Evolutionary conservation across 1,140 invertebrate species (phyloP), one percentile per base, ranked within the genome.

Genomic region (Hylyphantes graminicola): DNA sequence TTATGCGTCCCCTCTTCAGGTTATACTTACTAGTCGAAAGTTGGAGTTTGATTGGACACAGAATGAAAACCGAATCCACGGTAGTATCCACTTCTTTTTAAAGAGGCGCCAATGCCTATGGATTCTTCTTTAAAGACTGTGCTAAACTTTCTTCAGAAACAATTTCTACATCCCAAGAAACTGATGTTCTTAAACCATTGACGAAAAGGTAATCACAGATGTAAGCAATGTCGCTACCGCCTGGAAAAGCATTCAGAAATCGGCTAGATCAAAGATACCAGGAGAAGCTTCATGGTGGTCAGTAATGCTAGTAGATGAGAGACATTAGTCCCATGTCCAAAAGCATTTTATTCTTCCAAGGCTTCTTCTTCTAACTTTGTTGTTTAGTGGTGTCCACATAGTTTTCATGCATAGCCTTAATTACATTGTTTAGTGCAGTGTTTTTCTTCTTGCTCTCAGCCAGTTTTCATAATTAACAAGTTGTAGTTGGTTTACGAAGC

Each of bases 241-340:
- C 94, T 0, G 95, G 96, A 91, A 96, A 95, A 64, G 96, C 94
- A 88, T 96, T 94, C 53, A 96, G 91, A 90, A 96, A 96, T 57
- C 94, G 94, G 17, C 94, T 93, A 70, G n/a, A 96, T 93, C 59
- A 96, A 90, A 85, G 95, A 94, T 67, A 68, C 21, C 2, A 85
- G 54, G 10, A 15, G 35, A n/a, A 54, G 59, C n/a, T 0, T 74
- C 78, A 48, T 54, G 19, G 61, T 72, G 54, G 74, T 21, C 10
- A 7, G n/a, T 53, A 68, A 15, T 35, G 17, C 19, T 15, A 21
- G 2, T 55, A 17, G 11, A n/a, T 11, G n/a, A n/a, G n/a, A n/a
- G n/a, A n/a, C n/a, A n/a, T n/a, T n/a, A n/a, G n/a, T n/a, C n/a
- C n/a, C n/a, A n/a, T n/a, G n/a, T n/a, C n/a, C n/a, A n/a, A n/a